Evolutionary conservation across 2,888 invertebrate genomes (phyloP).

Genomic region (Tenthredo amoena): DNA sequence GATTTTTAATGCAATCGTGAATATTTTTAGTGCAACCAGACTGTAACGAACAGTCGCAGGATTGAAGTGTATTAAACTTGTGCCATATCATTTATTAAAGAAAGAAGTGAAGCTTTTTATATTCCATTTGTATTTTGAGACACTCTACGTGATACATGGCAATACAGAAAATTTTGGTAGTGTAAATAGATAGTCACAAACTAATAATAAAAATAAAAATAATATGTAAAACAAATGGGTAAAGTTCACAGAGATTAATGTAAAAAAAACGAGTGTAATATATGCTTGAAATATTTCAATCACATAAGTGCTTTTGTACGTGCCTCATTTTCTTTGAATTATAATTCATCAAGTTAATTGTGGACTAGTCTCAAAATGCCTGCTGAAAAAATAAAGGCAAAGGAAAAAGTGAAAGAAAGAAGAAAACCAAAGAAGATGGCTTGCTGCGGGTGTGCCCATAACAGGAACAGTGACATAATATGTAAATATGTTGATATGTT

Average conservation of each 20-base stretch:
- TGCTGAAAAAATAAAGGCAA: slow-evolving; percentile 61
- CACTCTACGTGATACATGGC: not conserved
- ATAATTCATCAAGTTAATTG: not conserved
- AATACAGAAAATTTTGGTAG: not conserved
- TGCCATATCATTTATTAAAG: not conserved
- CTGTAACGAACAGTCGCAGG: not conserved
- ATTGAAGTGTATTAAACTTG: slow-evolving; percentile 9
- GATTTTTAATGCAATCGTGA: not conserved
- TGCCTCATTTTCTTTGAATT: not conserved
- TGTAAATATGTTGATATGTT: slow-evolving; percentile 68
- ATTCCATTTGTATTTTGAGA: slow-evolving; percentile 9
- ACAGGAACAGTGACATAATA: slow-evolving; percentile 76
- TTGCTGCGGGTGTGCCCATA: slow-evolving; percentile 76
- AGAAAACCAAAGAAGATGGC: slow-evolving; percentile 68
- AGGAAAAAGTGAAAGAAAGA: slow-evolving; percentile 65
- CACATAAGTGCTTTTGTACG: not conserved
- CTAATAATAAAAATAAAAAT: not conserved
- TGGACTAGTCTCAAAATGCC: slow-evolving; percentile 32
- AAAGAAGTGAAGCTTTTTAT: not conserved
- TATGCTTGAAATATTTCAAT: not conserved
- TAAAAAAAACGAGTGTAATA: not conserved
- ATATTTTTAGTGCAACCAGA: not conserved
- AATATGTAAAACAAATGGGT: not conserved
- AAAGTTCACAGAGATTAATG: not conserved
- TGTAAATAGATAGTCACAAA: not conserved